Base-by-base conservation (phyloP, 2,113 vertebrate species). In the Macrotus californicus region DNA sequence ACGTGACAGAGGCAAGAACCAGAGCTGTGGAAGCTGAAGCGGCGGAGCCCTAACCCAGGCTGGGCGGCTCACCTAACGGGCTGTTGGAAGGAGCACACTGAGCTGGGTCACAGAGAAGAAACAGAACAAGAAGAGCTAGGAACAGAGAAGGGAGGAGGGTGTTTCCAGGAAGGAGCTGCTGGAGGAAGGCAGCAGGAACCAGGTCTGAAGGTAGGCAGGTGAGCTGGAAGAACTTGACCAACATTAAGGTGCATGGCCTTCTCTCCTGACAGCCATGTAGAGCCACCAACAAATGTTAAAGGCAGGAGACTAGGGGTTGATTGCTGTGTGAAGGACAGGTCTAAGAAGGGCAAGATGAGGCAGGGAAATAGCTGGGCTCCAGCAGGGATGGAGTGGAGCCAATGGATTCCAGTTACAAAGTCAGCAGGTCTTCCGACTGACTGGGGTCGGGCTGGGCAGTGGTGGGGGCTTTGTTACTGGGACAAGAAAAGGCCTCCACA, bases 361-460 rank as follows among this genome's bases (percentile, higher is more conserved):
- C 0, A 88, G 24, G 54, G 43, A 48, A 41, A 48, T 21, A 18
- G 18, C 1, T 12, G 50, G 7, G 6, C 15, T 31, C 24, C 24
- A 36, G 66, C 36, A 75, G 24, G n/a, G 13, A 61, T 1, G 2
- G 18, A 56, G 8, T 3, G 3, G 24, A 69, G 13, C 0, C 14
- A 22, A 56, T 21, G 7, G 2, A 54, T 16, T 52, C 39, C 67
- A 80, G 39, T 83, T 18, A 85, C 6, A 41, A 50, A 77, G 36
- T 34, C 64, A 46, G 41, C 54, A 80, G 59, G 19, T 41, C 64
- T 73, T 52, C 29, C 59, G 81, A 56, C 2, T 72, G 43, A 64
- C 4, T 48, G 64, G 24, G 24, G 14, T 21, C 1, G 3, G 15
- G 24, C 2, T 4, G 36, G 2, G 4, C 0, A 0, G 19, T 7